These are phyloP conservation scores for Nannoperca australis DNA, from an alignment of 2,797 vertebrate genomes.

Conservation along the genomic window DNA sequence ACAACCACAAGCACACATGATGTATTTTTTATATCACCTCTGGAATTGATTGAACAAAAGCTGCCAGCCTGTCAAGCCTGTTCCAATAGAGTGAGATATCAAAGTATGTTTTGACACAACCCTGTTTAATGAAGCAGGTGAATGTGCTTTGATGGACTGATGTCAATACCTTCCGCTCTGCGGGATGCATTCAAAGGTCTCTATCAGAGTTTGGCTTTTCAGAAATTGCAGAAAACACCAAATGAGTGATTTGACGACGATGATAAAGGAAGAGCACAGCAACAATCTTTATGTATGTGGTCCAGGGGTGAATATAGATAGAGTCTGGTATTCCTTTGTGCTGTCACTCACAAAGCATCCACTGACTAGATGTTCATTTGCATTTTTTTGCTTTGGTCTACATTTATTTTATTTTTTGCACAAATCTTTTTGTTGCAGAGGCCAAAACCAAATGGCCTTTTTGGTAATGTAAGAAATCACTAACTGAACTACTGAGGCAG, in stretches of 20 bases:
- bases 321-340: conserved; percentile 26
- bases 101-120: conserved; percentile 62
- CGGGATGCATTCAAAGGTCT: conserved; percentile 47
- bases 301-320: conserved; percentile 32
- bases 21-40: neutral
- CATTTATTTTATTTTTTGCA: conserved; percentile 8
- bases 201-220: conserved; percentile 19
- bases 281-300: conserved; percentile 17
- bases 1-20: neutral
- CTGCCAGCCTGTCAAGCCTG: conserved; percentile 40
- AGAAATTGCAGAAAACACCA: conserved; percentile 21
- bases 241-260: conserved; percentile 42
- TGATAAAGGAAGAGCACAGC: conserved; percentile 21
- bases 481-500: neutral
- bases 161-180: conserved; percentile 48
- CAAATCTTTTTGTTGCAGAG: conserved; percentile 24
- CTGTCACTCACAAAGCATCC: conserved; percentile 50
- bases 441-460: conserved; percentile 37
- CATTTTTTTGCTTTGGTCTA: conserved; percentile 50
- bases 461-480: conserved; percentile 30
- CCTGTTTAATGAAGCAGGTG: conserved; percentile 63
- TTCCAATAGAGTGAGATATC: conserved; percentile 58
- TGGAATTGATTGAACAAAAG: conserved; percentile 42
- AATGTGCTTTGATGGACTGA: conserved; percentile 56
- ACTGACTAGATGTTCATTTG: conserved; percentile 37